A percentile compares a stretch with the other conserved stretches of the same genome.
Conservation (phyloP, 2,113 vertebrate genomes). For the Cyprinus carpio region DNA sequence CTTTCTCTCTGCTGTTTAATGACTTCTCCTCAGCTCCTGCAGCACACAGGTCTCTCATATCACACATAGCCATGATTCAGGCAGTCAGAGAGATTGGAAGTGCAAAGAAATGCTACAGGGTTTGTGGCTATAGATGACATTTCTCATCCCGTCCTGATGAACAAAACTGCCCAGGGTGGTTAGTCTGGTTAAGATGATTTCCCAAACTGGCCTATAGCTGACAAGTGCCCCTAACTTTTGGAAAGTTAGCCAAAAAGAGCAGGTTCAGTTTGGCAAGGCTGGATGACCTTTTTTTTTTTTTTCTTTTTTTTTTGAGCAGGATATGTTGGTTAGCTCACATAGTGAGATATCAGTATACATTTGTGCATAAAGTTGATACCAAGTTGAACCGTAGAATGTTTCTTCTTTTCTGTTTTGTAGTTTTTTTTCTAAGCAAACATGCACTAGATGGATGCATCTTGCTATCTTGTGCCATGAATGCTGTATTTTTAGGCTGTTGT, state of each 20-base stretch:
- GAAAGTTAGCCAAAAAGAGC: too few species aligned
- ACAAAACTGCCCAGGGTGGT: not conserved
- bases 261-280: too few species aligned
- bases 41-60: not conserved
- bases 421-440: too few species aligned
- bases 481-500: not conserved
- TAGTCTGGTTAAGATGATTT: not conserved
- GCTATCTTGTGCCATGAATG: not conserved
- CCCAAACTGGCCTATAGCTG: not conserved
- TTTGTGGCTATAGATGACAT: not conserved
- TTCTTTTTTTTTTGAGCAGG: too few species aligned
- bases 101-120: not conserved
- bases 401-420: too few species aligned
- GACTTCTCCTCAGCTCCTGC: conserved; percentile 7
- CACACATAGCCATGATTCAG: not conserved
- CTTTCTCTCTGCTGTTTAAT: conserved; percentile 17
- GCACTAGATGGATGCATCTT: not conserved
- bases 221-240: too few species aligned
- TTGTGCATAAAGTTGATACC: not conserved
- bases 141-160: not conserved
- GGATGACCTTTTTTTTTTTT: too few species aligned
- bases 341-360: not conserved
- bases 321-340: not conserved
- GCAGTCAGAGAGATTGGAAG: conserved; percentile 2
- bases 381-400: too few species aligned